Base-by-base conservation (phyloP, 1,140 invertebrate genomes). In the Drosophila littoralis region DNA sequence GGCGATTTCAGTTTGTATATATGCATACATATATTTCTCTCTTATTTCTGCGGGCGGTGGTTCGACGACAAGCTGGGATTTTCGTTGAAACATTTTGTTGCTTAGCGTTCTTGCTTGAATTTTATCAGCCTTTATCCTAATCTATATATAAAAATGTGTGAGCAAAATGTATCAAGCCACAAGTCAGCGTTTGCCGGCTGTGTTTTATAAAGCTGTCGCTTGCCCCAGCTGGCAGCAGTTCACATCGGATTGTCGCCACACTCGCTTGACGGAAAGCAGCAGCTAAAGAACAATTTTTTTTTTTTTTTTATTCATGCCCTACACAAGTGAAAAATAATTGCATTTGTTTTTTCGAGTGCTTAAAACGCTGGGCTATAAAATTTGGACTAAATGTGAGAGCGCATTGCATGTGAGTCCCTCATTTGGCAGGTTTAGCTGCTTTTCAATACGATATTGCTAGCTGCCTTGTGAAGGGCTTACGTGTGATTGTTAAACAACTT, bases 381-480 rank as follows among this genome's bases (percentile, higher is more conserved):
- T 40, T 35, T n/a, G 6, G 40, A 7, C n/a, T 9, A 38, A 33
- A 64, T 43, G 5, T 36, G 15, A 13, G 55, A 48, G 46, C 46
- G 59, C 71, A 80, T 82, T 82, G 68, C 84, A 88, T 85, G 81
- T 78, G 75, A 85, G 90, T 85, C 88, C 81, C 66, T 91, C 90
- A 91, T 88, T 80, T 81, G 90, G 90, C 76, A 63, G 45, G 77
- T 70, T 67, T 91, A 90, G 81, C 90, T 91, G 46, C 55, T 52
- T 71, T 75, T 63, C 66, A 22, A 69, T 81, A 40, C 32, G 57
- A 84, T 84, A 84, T 84, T 63, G 90, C 90, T 91, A 91, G 90
- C 90, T 91, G 90, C 90, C 90, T 91, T 79, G 78, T 91, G 90
- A 91, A 91, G 90, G 90, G 90, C 90, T 91, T 91, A 81, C 83